Evolutionary conservation across 2,113 vertebrate species (phyloP).

Genomic region (rabbit (Oryctolagus cuniculus)): DNA sequence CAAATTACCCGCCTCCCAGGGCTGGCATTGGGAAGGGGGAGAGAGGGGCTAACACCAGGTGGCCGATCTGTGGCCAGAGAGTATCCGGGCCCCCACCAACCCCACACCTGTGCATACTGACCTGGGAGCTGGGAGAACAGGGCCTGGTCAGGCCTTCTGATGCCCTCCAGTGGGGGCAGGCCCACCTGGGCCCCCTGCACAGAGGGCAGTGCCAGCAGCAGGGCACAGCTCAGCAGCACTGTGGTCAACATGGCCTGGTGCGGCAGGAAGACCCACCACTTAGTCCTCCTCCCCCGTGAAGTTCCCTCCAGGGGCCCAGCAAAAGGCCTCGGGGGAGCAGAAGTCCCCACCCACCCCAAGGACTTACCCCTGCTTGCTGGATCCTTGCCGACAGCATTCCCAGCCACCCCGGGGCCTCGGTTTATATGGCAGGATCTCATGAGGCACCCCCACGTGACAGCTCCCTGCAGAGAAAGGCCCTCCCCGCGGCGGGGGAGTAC

Average conservation of each 20-base stretch:
- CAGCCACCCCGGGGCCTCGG: neutral
- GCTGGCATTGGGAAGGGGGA: neutral
- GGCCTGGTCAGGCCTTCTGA: slow-evolving; percentile 73
- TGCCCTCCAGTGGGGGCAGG: slow-evolving; percentile 74
- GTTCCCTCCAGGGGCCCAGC: neutral
- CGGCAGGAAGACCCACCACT: slow-evolving; percentile 53
- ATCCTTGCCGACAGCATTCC: slow-evolving; percentile 30
- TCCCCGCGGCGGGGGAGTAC: slow-evolving; percentile 15
- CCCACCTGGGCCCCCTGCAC: slow-evolving; percentile 75
- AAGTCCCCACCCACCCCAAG: neutral
- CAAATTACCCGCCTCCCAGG: slow-evolving; percentile 1
- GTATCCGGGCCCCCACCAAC: neutral
- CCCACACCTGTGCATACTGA: slow-evolving; percentile 79
- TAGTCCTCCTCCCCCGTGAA: slow-evolving; percentile 39
- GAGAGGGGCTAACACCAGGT: neutral
- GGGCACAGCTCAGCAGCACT: slow-evolving; percentile 86
- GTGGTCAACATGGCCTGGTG: slow-evolving; percentile 85
- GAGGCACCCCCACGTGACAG: slow-evolving; percentile 75
- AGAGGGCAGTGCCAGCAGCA: slow-evolving; percentile 85
- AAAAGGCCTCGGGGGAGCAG: neutral
- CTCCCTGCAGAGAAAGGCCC: slow-evolving; percentile 31
- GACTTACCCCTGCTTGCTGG: slow-evolving; percentile 74
- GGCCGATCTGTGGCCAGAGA: slow-evolving; percentile 17
- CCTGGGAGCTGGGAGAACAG: slow-evolving; percentile 81
- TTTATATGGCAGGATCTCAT: slow-evolving; percentile 79